Evolutionary conservation across 2,113 vertebrate genomes (phyloP).

Genomic region (Brevimyrus niger): DNA sequence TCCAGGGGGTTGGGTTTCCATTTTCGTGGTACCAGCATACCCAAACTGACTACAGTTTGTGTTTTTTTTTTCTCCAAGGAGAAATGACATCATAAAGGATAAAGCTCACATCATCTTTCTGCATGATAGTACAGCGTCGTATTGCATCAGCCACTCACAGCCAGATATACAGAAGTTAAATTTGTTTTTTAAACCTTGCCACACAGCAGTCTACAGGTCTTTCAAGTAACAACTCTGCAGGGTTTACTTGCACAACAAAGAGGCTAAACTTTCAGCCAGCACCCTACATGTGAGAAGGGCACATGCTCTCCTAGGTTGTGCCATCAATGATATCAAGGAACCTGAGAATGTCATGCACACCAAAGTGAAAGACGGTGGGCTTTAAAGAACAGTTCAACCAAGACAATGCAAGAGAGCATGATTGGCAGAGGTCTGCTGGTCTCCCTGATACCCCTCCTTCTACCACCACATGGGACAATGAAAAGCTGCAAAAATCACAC

Average conservation of each 20-base stretch:
- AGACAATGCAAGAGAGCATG: neutral
- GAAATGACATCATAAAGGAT: neutral
- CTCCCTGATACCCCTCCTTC: neutral
- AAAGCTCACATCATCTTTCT: neutral
- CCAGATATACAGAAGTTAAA: neutral
- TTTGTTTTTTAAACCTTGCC: neutral
- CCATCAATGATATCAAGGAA: neutral
- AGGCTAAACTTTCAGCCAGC: neutral
- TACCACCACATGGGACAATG: neutral
- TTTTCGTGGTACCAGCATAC: neutral
- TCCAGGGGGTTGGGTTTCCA: neutral
- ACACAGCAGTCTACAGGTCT: neutral
- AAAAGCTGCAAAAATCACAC: neutral
- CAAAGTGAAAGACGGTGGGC: neutral
- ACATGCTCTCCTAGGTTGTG: neutral
- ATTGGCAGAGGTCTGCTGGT: neutral
- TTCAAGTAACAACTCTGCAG: neutral
- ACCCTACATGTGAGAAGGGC: neutral
- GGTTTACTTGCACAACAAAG: neutral
- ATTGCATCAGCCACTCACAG: neutral
- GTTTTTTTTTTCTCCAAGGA: neutral
- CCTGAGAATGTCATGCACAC: neutral
- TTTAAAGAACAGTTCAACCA: neutral
- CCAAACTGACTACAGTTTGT: neutral
- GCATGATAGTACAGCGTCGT: neutral